Percentiles rank a stretch among this genome's conserved stretches.
Conservation (phyloP, 1,140 invertebrate species). For the Brachionus rotundiformis region DNA sequence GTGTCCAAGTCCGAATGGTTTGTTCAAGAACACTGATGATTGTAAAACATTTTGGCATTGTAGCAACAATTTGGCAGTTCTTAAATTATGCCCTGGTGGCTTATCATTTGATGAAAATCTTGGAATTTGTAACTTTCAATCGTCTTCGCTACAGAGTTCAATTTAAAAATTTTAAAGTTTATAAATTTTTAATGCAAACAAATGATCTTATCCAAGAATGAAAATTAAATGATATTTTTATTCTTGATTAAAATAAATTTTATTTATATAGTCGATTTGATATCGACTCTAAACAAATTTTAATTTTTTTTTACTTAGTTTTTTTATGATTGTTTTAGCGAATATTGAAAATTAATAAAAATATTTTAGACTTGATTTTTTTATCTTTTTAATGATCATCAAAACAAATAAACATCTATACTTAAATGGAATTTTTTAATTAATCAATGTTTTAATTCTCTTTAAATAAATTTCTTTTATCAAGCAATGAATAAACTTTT, state of each 20-base stretch:
- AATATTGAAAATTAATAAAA: background rate
- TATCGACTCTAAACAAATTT: background rate
- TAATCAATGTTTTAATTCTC: no score
- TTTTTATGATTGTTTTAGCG: background rate
- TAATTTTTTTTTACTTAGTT: background rate
- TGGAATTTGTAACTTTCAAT: slow-evolving; percentile 28
- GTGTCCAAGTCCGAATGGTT: background rate
- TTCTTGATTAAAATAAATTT: background rate
- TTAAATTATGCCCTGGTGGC: background rate
- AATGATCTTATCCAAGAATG: background rate
- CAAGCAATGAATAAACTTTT: no score
- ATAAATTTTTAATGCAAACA: background rate
- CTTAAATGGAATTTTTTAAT: no score
- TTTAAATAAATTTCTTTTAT: no score
- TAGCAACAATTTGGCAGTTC: background rate
- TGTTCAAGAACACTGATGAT: background rate
- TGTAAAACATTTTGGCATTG: slow-evolving; percentile 22
- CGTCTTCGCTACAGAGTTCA: no score
- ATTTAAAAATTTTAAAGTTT: background rate
- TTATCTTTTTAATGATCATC: no score
- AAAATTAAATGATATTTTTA: background rate
- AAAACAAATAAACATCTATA: no score
- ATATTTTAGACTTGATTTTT: no score
- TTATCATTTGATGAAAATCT: background rate
- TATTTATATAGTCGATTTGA: background rate